Percentiles rank a stretch among this genome's conserved stretches.
phyloP scores from a whole-genome alignment of 1,140 invertebrate species.

The Condylostylus longicornis region DNA sequence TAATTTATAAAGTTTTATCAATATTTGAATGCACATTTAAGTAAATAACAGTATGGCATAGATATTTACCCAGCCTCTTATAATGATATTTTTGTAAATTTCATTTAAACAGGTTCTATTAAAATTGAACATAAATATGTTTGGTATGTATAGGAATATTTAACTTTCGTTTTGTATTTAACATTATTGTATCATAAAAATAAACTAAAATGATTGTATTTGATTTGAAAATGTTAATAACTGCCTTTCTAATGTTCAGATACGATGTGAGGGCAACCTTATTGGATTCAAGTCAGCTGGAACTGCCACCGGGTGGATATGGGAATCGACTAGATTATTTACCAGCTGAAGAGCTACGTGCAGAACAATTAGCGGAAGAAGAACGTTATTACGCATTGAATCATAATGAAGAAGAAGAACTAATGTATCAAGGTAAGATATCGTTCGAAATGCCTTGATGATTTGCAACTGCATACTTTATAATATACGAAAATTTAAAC shows the following conservation, averaged over 20 bases:
- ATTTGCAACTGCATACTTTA: too few relatives aligned
- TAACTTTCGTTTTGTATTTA: conserved; percentile 6
- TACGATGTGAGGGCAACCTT: conserved; percentile 89
- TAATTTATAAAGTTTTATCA: conserved; percentile 5
- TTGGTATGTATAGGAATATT: conserved; percentile 4
- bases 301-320: conserved; percentile 55
- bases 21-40: not conserved
- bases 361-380: conserved; percentile 77
- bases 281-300: conserved; percentile 55
- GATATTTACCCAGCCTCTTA: conserved; percentile 4
- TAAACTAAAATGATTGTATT: not conserved
- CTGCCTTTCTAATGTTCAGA: conserved; percentile 38
- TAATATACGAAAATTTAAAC: too few relatives aligned
- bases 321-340: conserved; percentile 50
- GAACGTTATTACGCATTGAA: conserved; percentile 77
- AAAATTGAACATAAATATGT: not conserved
- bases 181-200: conserved; percentile 3
- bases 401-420: conserved; percentile 72
- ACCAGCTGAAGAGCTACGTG: conserved; percentile 59
- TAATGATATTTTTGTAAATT: conserved; percentile 27
- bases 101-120: conserved; percentile 1
- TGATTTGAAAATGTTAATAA: not conserved
- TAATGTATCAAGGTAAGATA: conserved; percentile 61
- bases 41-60: conserved; percentile 5
- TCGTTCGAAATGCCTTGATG: too few relatives aligned